Evolutionary conservation across 2,113 vertebrate genomes (phyloP).

Genomic region (Rhinolophus sinicus): DNA sequence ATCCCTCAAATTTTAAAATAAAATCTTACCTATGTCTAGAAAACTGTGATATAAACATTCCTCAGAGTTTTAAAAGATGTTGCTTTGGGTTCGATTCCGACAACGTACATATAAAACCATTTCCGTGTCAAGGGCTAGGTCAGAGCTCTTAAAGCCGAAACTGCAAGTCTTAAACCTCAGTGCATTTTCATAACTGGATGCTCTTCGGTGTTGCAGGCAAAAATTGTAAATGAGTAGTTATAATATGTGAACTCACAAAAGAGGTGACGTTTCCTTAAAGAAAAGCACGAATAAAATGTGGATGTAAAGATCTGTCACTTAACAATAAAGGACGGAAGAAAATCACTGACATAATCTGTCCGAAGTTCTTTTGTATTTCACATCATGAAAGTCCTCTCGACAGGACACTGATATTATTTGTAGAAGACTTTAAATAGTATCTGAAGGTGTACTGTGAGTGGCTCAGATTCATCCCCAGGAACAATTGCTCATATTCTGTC

Average conservation of each 20-base stretch:
- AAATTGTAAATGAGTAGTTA: constrained; percentile 39
- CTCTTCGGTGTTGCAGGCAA: constrained; percentile 43
- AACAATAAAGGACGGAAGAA: neutral
- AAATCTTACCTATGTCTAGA: neutral
- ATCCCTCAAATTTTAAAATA: neutral
- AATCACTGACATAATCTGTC: neutral
- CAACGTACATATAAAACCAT: neutral
- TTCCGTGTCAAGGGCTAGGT: constrained; percentile 42
- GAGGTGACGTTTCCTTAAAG: constrained; percentile 29
- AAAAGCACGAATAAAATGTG: constrained; percentile 39
- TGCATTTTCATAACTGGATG: constrained; percentile 31
- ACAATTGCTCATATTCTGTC: neutral
- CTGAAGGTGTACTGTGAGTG: neutral
- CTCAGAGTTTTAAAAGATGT: constrained; percentile 33
- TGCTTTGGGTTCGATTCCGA: constrained; percentile 21
- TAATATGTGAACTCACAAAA: constrained; percentile 33
- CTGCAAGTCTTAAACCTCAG: constrained; percentile 24
- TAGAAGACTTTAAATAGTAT: neutral
- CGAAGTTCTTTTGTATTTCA: constrained; percentile 29
- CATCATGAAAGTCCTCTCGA: constrained; percentile 12
- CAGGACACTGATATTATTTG: neutral
- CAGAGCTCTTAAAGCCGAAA: constrained; percentile 43
- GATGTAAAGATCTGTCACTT: constrained; percentile 39
- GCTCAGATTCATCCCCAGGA: constrained; percentile 7
- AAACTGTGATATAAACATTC: neutral